These are phyloP conservation scores for Mythimna loreyi DNA, from an alignment of 2,888 invertebrate genomes.

Conservation along the genomic window DNA sequence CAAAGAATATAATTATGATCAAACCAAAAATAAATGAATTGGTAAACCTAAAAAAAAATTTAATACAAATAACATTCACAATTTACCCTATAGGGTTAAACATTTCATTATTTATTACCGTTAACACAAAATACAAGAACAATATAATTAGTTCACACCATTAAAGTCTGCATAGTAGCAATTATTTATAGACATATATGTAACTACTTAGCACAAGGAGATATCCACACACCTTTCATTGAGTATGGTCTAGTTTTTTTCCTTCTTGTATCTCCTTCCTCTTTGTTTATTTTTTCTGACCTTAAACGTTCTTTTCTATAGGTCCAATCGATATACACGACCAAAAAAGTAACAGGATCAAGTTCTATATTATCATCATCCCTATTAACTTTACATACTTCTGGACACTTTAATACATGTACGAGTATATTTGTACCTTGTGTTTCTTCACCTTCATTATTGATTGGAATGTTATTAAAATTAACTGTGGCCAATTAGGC, in stretches of 20 bases:
- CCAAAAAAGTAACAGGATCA: constrained; percentile 20
- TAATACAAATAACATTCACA: neutral
- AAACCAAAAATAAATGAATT: neutral
- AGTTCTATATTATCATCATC: constrained; percentile 5
- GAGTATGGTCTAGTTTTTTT: constrained; percentile 1
- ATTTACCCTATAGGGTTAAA: neutral
- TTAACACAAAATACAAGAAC: constrained; percentile 1
- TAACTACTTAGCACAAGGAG: constrained; percentile 2
- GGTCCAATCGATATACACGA: neutral
- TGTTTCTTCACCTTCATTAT: constrained; percentile 8
- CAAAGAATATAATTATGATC: too few relatives aligned
- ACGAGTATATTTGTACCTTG: neutral
- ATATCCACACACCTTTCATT: constrained; percentile 27
- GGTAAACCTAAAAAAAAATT: neutral
- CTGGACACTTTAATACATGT: constrained; percentile 7
- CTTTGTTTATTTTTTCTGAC: too few relatives aligned
- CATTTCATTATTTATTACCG: neutral
- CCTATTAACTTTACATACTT: constrained; percentile 29
- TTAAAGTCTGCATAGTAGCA: constrained; percentile 17
- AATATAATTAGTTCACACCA: constrained; percentile 24
- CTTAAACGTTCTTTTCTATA: too few relatives aligned
- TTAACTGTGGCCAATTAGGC: neutral
- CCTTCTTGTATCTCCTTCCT: constrained; percentile 14
- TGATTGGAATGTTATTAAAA: constrained; percentile 15
- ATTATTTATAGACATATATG: constrained; percentile 28